Evolutionary conservation across 2,797 vertebrate species (phyloP).

Genomic region (Enteromius unitaeniatus): DNA sequence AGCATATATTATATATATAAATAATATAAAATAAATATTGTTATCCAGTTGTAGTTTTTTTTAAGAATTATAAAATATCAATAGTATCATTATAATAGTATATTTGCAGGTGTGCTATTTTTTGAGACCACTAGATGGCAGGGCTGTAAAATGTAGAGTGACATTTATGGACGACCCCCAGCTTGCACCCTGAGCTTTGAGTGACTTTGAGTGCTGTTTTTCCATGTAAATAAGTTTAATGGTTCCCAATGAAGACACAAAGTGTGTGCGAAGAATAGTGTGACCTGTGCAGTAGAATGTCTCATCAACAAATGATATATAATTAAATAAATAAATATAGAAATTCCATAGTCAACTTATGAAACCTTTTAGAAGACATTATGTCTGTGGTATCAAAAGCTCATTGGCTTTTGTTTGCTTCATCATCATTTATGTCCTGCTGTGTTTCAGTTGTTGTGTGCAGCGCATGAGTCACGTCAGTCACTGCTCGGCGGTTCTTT

Average conservation of each 20-base stretch:
- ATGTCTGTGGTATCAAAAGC: not conserved
- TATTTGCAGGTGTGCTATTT: not conserved
- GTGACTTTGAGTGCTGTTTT: not conserved
- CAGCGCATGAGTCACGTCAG: not conserved
- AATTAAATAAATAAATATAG: not conserved
- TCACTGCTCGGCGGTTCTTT: not conserved
- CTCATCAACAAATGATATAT: not conserved
- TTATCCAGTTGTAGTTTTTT: not conserved
- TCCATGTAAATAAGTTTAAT: not conserved
- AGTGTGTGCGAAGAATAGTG: not conserved
- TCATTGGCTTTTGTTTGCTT: not conserved
- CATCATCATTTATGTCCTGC: not conserved
- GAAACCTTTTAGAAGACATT: not conserved
- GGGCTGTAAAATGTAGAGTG: not conserved
- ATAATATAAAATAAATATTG: not conserved
- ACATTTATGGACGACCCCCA: not conserved
- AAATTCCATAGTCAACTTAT: not conserved
- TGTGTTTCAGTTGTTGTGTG: not conserved
- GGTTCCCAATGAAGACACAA: not conserved
- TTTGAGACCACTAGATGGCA: conserved; percentile 15
- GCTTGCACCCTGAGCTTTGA: not conserved
- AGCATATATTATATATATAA: not conserved
- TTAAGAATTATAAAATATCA: not conserved
- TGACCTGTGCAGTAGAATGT: not conserved
- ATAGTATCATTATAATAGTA: not conserved